A percentile compares a stretch with the other conserved stretches of the same genome.
phyloP scores from a whole-genome alignment of 2,113 vertebrate species.

The Parotia lawesii region DNA sequence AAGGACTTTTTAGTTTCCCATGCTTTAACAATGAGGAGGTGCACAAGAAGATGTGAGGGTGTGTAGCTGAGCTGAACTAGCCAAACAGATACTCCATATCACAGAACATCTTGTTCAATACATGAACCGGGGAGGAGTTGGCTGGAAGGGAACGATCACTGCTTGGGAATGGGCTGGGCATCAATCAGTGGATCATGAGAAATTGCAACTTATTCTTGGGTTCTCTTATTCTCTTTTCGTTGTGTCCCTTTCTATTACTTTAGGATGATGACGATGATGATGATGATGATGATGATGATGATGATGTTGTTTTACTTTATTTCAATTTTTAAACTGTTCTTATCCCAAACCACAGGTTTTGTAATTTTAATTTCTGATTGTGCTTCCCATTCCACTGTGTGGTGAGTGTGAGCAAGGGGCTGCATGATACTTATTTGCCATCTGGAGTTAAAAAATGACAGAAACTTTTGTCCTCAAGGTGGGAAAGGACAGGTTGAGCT shows the following conservation, averaged over 20 bases:
- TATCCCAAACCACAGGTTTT: neutral
- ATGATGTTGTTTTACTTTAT: neutral
- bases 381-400: neutral
- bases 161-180: accelerated
- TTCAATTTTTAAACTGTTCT: neutral
- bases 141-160: neutral
- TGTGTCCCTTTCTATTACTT: neutral
- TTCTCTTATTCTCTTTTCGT: neutral
- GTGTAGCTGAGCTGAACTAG: neutral
- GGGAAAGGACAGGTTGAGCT: neutral
- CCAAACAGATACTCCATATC: neutral
- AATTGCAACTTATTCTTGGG: neutral
- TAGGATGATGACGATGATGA: neutral
- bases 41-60: neutral
- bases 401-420: neutral
- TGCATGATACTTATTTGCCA: neutral
- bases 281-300: neutral
- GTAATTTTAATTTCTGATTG: neutral
- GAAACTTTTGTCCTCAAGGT: neutral
- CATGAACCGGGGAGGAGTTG: no score
- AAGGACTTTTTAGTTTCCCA: neutral
- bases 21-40: neutral
- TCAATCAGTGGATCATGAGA: neutral
- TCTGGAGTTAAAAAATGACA: neutral
- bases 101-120: neutral